These are phyloP conservation scores for Dermolepida albohirtum DNA, from an alignment of 2,888 invertebrate species.

Conservation along the genomic window DNA sequence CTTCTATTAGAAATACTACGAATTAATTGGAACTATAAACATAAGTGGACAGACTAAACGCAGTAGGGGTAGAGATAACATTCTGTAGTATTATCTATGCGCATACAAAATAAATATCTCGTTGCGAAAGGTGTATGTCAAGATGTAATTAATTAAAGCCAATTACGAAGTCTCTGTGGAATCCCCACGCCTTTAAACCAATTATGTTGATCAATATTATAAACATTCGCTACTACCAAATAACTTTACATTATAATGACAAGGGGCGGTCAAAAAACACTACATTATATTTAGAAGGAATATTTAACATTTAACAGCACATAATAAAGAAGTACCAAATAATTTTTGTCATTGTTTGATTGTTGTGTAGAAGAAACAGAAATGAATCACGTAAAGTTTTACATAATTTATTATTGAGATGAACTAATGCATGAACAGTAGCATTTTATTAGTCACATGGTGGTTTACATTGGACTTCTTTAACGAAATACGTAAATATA, in stretches of 20 bases:
- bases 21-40: constrained; percentile 13
- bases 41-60: constrained; percentile 14
- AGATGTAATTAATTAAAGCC: constrained; percentile 49
- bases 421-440: too few relatives aligned
- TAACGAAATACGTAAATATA: too few relatives aligned
- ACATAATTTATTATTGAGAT: too few relatives aligned
- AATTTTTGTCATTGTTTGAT: too few relatives aligned
- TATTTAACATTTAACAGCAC: too few relatives aligned
- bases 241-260: constrained; percentile 19
- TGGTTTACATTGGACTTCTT: too few relatives aligned
- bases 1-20: background rate
- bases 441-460: too few relatives aligned
- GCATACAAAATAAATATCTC: constrained; percentile 37
- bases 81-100: background rate
- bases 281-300: too few relatives aligned
- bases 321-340: too few relatives aligned
- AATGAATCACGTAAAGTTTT: too few relatives aligned
- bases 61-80: constrained; percentile 1
- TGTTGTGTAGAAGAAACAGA: too few relatives aligned
- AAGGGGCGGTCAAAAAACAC: background rate
- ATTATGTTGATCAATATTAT: constrained; percentile 47
- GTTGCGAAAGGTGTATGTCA: constrained; percentile 42
- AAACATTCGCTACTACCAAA: constrained; percentile 42
- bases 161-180: constrained; percentile 45
- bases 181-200: constrained; percentile 39